Evolutionary conservation across 2,888 invertebrate genomes (phyloP).

Genomic region (Callyntrura sp.): DNA sequence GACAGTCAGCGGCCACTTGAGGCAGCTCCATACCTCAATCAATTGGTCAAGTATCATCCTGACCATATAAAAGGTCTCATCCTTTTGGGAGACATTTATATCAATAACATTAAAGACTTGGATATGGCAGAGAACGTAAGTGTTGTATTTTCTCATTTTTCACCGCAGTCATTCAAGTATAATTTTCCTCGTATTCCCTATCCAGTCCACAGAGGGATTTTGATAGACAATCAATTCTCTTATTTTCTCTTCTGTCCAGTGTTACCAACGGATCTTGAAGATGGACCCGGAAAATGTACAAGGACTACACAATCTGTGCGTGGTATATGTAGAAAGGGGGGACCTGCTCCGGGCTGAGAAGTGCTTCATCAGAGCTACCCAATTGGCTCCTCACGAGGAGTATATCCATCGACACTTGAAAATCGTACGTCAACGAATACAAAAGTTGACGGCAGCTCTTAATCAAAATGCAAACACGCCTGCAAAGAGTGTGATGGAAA

Average conservation of each 20-base stretch:
- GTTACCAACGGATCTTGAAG: slow-evolving; percentile 94
- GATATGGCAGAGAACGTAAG: slow-evolving; percentile 97
- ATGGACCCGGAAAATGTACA: slow-evolving; percentile 96
- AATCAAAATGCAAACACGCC: slow-evolving; percentile 75
- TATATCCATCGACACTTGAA: slow-evolving; percentile 96
- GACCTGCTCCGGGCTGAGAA: slow-evolving; percentile 93
- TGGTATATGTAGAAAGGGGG: slow-evolving; percentile 97
- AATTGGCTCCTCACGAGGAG: slow-evolving; percentile 94
- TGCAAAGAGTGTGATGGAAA: slow-evolving; percentile 71
- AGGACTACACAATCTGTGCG: slow-evolving; percentile 98
- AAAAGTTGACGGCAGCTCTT: slow-evolving; percentile 78
- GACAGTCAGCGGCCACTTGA: slow-evolving; percentile 95
- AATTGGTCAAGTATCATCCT: slow-evolving; percentile 95
- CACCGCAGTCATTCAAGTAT: neutral
- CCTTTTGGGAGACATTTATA: slow-evolving; percentile 97
- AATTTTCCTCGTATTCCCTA: no score
- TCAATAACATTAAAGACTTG: slow-evolving; percentile 97
- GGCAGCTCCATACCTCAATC: slow-evolving; percentile 96
- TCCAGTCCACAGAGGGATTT: neutral
- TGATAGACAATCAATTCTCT: neutral
- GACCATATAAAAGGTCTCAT: slow-evolving; percentile 98
- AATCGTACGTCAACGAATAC: slow-evolving; percentile 92
- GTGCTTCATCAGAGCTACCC: slow-evolving; percentile 93
- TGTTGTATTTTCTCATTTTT: neutral
- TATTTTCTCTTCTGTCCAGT: slow-evolving; percentile 87